Evolutionary conservation across 2,797 vertebrate genomes (phyloP), one percentile per base, ranked within the genome.

Genomic region (Phataginus tricuspis): DNA sequence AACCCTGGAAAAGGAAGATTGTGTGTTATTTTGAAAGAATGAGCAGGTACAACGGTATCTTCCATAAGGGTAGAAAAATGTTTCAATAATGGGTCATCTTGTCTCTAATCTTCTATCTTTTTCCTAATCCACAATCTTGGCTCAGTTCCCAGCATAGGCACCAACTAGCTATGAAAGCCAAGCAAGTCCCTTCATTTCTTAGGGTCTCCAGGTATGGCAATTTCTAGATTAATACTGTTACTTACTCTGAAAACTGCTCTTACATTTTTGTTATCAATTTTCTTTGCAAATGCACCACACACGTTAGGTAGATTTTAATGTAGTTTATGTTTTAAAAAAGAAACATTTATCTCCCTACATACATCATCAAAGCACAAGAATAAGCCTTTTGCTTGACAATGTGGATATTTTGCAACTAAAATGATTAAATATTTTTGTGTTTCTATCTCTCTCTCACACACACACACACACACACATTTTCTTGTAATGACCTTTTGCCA

Each of bases 181-280:
- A 25, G 29, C 39, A 66, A 51, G 14, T 90, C 6, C 34, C 42
- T 86, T 83, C 29, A 68, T 88, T 79, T 45, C 75, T 68, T 37
- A 31, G 57, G 31, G 53, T 12, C 86, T 90, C 77, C 53, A 86
- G 63, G 82, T 61, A 53, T 78, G 53, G 11, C 74, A 72, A 66
- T 74, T 84, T 91, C 64, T 74, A 64, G 64, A 74, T 71, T 45
- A 69, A 83, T 13, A 90, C 51, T 25, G n/a, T 39, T 64, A 57
- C 5, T 64, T 88, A 78, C 23, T 88, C 34, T 92, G 34, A 92
- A 96, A 63, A 95, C 15, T 61, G 7, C 19, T 85, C 51, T 80
- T 64, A 64, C 49, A 53, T 55, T 83, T 87, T 68, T 88, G 37
- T 84, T 86, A 85, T 21, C 72, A 86, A 90, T 16, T 93, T 95